Evolutionary conservation across 2,113 vertebrate genomes (phyloP).

Genomic region (Sigmodon hispidus): DNA sequence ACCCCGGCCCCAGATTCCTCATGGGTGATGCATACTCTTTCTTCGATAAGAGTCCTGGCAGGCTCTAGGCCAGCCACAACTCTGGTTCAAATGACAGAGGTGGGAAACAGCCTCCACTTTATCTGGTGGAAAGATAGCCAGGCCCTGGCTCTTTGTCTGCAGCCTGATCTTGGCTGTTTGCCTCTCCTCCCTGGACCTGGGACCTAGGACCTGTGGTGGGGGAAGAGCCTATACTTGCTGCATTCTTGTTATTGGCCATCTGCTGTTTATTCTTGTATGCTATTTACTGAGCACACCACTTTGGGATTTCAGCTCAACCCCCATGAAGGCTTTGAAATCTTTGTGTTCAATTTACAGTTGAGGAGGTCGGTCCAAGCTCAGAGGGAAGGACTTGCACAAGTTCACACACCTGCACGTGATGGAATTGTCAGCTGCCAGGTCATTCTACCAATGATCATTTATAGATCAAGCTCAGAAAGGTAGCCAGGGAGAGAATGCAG

Average conservation of each 20-base stretch:
- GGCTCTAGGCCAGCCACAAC: neutral
- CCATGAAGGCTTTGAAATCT: neutral
- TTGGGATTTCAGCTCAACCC: neutral
- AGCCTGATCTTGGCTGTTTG: neutral
- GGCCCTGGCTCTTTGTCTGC: neutral
- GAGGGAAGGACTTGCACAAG: neutral
- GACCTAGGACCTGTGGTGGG: neutral
- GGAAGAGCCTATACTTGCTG: neutral
- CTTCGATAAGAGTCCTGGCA: constrained; percentile 50
- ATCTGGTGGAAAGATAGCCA: constrained; percentile 46
- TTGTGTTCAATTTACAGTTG: neutral
- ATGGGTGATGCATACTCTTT: constrained; percentile 42
- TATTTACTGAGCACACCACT: neutral
- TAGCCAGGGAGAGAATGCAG: neutral
- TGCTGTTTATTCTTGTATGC: neutral
- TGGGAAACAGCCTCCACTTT: neutral
- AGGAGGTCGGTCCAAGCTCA: neutral
- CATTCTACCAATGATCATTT: neutral
- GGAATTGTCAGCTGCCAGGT: neutral
- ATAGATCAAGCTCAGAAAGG: neutral
- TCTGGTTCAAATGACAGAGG: constrained; percentile 57
- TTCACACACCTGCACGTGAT: neutral
- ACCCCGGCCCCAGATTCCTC: constrained; percentile 64
- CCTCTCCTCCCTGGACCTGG: neutral
- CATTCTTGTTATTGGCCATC: neutral